phyloP scores from a whole-genome alignment of 2,113 vertebrate genomes.

The Heloderma charlesbogerti region DNA sequence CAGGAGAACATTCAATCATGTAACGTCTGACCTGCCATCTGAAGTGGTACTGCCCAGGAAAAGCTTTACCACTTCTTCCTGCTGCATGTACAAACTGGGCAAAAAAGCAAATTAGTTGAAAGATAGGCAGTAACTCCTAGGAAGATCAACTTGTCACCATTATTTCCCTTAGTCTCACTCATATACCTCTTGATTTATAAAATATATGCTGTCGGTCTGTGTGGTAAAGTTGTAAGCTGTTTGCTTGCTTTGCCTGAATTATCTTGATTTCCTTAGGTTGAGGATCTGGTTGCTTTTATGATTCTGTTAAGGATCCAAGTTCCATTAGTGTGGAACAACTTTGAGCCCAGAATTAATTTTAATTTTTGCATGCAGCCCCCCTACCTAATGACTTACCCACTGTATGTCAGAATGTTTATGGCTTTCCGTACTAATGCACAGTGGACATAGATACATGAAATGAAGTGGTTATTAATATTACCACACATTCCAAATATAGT shows the following conservation, averaged over 20 bases:
- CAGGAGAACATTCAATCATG: not conserved
- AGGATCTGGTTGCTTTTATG: not conserved
- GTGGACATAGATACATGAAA: constrained; percentile 10
- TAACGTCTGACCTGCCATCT: not conserved
- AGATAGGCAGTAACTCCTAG: not conserved
- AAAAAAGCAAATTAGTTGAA: not conserved
- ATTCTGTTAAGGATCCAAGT: not conserved
- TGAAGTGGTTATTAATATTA: constrained; percentile 16
- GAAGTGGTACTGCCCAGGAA: not conserved
- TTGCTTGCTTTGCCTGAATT: not conserved
- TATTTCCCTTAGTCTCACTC: not conserved
- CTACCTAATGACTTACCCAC: not conserved
- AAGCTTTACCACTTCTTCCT: not conserved
- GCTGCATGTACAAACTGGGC: not conserved
- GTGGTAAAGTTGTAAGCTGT: not conserved
- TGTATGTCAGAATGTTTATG: not conserved
- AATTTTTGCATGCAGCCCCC: not conserved
- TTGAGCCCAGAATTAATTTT: not conserved
- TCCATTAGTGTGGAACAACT: not conserved
- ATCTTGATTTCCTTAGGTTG: not conserved
- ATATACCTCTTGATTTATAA: not conserved
- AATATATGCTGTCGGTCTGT: not conserved
- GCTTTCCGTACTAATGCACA: not conserved
- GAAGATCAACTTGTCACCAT: not conserved
- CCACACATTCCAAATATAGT: not conserved